phyloP scores from a whole-genome alignment of 2,888 invertebrate genomes.

The Sesia bembeciformis region DNA sequence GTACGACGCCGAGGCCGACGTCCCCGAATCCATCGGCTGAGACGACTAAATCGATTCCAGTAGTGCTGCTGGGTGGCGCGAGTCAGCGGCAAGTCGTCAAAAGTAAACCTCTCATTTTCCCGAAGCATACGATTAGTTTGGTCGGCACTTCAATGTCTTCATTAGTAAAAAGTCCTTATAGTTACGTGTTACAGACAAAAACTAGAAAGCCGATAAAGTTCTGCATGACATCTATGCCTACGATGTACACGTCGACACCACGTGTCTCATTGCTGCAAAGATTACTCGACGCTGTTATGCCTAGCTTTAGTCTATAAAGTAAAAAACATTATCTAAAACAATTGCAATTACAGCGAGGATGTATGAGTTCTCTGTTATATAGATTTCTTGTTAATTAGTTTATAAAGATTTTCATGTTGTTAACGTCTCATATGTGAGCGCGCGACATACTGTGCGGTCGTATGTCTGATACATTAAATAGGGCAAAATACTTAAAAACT shows the following conservation, averaged over 20 bases:
- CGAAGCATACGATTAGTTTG: constrained; percentile 41
- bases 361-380: too few species aligned
- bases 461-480: too few species aligned
- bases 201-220: constrained; percentile 41
- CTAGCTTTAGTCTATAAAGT: constrained; percentile 19
- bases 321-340: neutral
- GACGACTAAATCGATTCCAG: constrained; percentile 34
- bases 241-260: constrained; percentile 23
- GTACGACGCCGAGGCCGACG: constrained; percentile 15
- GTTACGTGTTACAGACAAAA: constrained; percentile 42
- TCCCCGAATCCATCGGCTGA: constrained; percentile 8
- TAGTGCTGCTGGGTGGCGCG: constrained; percentile 48
- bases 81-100: constrained; percentile 41
- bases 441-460: too few species aligned
- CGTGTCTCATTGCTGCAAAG: constrained; percentile 45
- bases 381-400: too few species aligned
- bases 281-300: constrained; percentile 46
- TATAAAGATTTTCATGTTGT: too few species aligned
- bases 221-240: constrained; percentile 40
- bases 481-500: too few species aligned
- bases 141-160: constrained; percentile 54
- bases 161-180: constrained; percentile 49
- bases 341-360: neutral
- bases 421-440: too few species aligned
- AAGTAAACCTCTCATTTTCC: constrained; percentile 33